Percentiles rank a stretch among this genome's conserved stretches.
Evolutionary conservation across 2,113 vertebrate species (phyloP).

Genomic region (Pomatorhinus ruficollis): DNA sequence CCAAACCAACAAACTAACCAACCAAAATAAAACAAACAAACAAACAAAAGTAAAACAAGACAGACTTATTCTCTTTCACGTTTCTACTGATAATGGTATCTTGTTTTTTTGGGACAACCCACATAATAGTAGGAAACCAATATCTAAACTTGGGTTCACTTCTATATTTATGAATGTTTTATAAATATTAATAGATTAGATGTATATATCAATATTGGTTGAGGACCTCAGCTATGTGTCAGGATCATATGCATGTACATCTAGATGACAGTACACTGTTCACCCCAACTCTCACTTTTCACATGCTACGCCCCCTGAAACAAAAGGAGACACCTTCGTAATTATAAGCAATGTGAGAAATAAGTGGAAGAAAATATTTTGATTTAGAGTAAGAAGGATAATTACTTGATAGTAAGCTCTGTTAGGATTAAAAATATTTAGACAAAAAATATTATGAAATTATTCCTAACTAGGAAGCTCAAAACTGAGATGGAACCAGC

Average conservation of each 20-base stretch:
- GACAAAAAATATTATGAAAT: background rate
- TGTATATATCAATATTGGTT: background rate
- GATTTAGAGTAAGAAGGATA: background rate
- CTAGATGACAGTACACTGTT: background rate
- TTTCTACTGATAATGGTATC: background rate
- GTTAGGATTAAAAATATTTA: background rate
- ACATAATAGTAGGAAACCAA: rapidly evolving
- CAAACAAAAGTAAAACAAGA: background rate
- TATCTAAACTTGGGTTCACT: rapidly evolving
- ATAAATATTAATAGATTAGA: background rate
- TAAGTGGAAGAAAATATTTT: background rate
- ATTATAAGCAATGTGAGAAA: background rate
- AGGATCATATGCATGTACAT: background rate
- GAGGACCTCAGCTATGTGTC: background rate
- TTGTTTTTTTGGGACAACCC: background rate
- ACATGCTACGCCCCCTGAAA: background rate
- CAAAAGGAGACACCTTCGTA: background rate
- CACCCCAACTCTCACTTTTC: background rate
- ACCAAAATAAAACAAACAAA: rapidly evolving
- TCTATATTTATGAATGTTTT: background rate
- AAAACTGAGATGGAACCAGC: background rate
- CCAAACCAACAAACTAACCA: background rate
- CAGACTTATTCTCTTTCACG: background rate
- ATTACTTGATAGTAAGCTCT: background rate
- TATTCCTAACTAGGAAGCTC: rapidly evolving